A percentile compares a stretch with the other conserved stretches of the same genome.
Conservation (phyloP, 2,888 invertebrate species). For the Stegana nigrithorax region DNA sequence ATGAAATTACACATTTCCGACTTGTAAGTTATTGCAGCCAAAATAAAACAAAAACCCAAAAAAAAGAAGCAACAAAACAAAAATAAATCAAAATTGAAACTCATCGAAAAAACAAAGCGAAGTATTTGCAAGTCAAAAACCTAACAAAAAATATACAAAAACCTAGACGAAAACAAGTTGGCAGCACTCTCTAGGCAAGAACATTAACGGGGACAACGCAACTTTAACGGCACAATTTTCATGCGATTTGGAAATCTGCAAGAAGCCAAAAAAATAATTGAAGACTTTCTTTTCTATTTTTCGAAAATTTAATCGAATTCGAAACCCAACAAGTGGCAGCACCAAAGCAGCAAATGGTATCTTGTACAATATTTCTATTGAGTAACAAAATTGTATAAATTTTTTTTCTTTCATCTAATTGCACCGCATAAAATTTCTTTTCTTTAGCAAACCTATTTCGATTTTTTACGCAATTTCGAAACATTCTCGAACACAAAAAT, state of each 20-base stretch:
- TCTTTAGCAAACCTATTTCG: not conserved
- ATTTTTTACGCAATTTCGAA: slow-evolving; percentile 16
- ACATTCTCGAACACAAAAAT: not conserved
- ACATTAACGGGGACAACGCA: not conserved
- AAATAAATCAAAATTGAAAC: not conserved
- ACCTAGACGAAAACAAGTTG: not conserved
- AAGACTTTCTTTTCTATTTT: not conserved
- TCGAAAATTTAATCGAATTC: not conserved
- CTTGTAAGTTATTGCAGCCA: slow-evolving; percentile 54
- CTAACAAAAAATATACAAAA: slow-evolving; percentile 28
- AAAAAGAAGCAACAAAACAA: not conserved
- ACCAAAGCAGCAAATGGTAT: slow-evolving; percentile 57
- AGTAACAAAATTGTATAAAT: slow-evolving; percentile 31
- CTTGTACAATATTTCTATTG: slow-evolving; percentile 62
- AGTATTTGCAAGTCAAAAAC: too few species aligned
- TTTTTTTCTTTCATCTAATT: not conserved
- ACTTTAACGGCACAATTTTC: slow-evolving; percentile 24
- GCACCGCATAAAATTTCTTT: too few species aligned
- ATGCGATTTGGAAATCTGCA: slow-evolving; percentile 52
- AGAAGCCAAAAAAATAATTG: not conserved
- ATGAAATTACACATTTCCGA: slow-evolving; percentile 60
- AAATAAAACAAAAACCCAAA: slow-evolving; percentile 8
- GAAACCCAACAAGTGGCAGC: not conserved
- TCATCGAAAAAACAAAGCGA: too few species aligned
- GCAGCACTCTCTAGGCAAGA: too few species aligned